phyloP scores from a whole-genome alignment of 2,888 invertebrate species.

The Gastrophysa polygoni region DNA sequence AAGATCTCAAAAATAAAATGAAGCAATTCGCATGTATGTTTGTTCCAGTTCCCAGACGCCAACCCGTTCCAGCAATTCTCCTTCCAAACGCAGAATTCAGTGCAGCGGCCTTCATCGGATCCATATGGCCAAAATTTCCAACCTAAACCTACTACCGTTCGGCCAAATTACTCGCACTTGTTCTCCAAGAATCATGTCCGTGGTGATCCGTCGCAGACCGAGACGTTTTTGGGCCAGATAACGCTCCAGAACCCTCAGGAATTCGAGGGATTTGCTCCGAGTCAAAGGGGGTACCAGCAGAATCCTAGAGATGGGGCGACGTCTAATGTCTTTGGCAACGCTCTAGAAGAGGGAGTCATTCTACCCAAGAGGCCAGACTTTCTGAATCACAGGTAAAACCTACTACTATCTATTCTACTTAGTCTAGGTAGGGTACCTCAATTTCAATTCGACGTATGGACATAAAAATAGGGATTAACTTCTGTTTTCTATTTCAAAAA shows the following conservation, averaged over 20 bases:
- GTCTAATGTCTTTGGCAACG: constrained; percentile 27
- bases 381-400: constrained; percentile 44
- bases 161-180: constrained; percentile 63
- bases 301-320: constrained; percentile 18
- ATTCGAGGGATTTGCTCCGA: neutral
- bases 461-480: too few species aligned
- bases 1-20: too few species aligned
- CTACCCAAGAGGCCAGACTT: constrained; percentile 35
- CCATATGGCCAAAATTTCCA: constrained; percentile 24
- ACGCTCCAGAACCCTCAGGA: constrained; percentile 64
- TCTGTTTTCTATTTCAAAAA: too few species aligned
- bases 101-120: neutral
- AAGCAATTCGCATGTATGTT: too few species aligned
- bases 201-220: constrained; percentile 64
- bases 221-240: constrained; percentile 68
- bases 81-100: constrained; percentile 22
- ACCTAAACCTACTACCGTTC: constrained; percentile 56
- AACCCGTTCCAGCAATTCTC: constrained; percentile 17
- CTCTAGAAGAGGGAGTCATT: constrained; percentile 25
- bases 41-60: constrained; percentile 16
- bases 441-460: too few species aligned
- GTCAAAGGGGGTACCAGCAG: too few species aligned
- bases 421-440: too few species aligned
- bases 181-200: constrained; percentile 65
- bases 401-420: too few species aligned